These are phyloP conservation scores for Lates japonicus DNA, from an alignment of 2,797 vertebrate genomes.

Conservation along the genomic window DNA sequence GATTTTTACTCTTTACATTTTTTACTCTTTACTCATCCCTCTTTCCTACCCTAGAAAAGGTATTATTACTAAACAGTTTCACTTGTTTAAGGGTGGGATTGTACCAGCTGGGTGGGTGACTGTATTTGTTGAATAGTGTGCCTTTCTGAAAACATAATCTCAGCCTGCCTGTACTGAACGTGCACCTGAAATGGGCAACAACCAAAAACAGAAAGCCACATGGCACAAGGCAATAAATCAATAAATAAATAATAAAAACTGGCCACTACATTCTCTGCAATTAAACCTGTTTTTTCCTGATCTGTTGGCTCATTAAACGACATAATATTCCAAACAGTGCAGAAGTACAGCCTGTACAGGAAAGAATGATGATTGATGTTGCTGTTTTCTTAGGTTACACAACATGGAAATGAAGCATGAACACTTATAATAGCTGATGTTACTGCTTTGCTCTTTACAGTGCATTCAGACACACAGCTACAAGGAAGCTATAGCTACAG, in stretches of 20 bases:
- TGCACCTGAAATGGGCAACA: slow-evolving; percentile 15
- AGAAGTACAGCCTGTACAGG: neutral
- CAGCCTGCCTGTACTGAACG: neutral
- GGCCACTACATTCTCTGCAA: neutral
- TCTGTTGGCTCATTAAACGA: neutral
- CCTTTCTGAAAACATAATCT: neutral
- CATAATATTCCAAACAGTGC: neutral
- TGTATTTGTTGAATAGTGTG: neutral
- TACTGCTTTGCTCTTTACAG: neutral
- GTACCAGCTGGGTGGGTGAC: neutral
- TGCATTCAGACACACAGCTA: neutral
- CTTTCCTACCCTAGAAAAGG: neutral
- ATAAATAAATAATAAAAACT: neutral
- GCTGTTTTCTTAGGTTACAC: slow-evolving; percentile 1
- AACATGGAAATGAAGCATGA: slow-evolving; percentile 28
- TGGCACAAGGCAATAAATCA: neutral
- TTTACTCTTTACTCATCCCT: neutral
- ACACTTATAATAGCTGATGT: neutral
- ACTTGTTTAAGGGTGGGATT: slow-evolving; percentile 11
- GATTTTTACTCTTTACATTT: neutral
- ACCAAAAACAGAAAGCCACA: slow-evolving; percentile 4
- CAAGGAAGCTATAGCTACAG: neutral
- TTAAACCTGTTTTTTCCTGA: slow-evolving; percentile 6
- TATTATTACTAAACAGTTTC: neutral
- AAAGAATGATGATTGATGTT: neutral